Evolutionary conservation across 23 tunicate species (phyloP).

Genomic region (Ascidia mentula): DNA sequence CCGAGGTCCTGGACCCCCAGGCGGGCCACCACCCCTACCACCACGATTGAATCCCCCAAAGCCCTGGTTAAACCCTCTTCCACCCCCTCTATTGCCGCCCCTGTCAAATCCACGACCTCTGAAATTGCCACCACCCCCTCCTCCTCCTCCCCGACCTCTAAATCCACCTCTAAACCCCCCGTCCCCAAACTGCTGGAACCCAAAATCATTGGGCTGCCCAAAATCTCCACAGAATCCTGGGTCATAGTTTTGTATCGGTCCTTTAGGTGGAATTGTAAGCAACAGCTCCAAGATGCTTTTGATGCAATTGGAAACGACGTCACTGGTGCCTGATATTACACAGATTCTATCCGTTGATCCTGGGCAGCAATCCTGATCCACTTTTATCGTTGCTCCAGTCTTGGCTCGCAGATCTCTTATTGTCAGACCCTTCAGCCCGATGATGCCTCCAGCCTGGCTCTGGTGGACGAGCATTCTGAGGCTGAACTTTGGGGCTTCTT

Average conservation of each 20-base stretch:
- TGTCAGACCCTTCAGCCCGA: constrained; percentile 81
- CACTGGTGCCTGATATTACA: constrained; percentile 73
- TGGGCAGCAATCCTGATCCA: constrained; percentile 76
- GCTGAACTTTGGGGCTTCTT: constrained; percentile 18
- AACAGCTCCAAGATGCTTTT: constrained; percentile 72
- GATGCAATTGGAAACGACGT: constrained; percentile 71
- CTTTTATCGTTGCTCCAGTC: constrained; percentile 87
- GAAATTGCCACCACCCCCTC: constrained; percentile 45
- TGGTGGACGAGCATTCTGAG: constrained; percentile 83
- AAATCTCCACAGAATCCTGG: constrained; percentile 47
- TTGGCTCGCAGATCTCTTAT: constrained; percentile 89
- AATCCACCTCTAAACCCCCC: constrained; percentile 36
- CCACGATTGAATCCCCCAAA: constrained; percentile 22
- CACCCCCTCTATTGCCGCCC: constrained; percentile 51
- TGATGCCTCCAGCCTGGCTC: constrained; percentile 91
- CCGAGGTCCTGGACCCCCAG: too few relatives aligned
- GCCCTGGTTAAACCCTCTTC: constrained; percentile 33
- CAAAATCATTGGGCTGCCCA: background rate
- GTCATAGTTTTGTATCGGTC: constrained; percentile 78
- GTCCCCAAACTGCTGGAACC: constrained; percentile 27
- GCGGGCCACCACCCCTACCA: background rate
- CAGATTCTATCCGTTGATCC: constrained; percentile 81
- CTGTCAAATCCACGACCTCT: constrained; percentile 22
- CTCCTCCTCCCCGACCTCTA: constrained; percentile 30
- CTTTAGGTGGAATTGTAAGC: constrained; percentile 81